Percentiles rank a stretch among this genome's conserved stretches.
Evolutionary conservation across 2,113 vertebrate genomes (phyloP).

Genomic region (Lichenostomus cassidix): DNA sequence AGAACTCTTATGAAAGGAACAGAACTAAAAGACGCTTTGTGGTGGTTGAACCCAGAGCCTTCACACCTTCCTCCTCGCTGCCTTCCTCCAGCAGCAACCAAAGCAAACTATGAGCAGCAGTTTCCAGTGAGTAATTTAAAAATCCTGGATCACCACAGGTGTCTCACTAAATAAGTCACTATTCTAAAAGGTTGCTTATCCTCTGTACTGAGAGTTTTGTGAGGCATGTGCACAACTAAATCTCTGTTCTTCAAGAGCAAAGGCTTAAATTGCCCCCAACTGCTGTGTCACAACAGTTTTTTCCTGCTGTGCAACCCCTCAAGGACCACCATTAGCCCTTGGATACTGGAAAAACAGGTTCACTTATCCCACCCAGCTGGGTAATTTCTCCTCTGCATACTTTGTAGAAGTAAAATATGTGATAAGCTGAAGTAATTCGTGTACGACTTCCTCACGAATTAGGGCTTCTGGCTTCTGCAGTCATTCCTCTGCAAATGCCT

Average conservation of each 20-base stretch:
- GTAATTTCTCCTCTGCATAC: not conserved
- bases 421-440: not conserved
- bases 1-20: not conserved
- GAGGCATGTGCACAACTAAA: not conserved
- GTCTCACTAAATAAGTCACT: not conserved
- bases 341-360: not conserved
- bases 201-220: not conserved
- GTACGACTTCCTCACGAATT: not conserved
- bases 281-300: not conserved
- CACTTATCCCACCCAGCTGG: not conserved
- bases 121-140: not conserved
- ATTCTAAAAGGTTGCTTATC: not conserved
- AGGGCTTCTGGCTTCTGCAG: slow-evolving; percentile 18
- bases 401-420: slow-evolving; percentile 39
- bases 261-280: not conserved
- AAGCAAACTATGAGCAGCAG: not conserved
- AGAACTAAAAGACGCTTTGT: not conserved
- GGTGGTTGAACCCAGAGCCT: not conserved
- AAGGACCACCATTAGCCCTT: not conserved
- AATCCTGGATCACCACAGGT: not conserved
- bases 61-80: not conserved
- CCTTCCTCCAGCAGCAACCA: not conserved
- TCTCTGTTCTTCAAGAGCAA: not conserved
- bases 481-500: slow-evolving; percentile 60
- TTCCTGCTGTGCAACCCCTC: not conserved